These are phyloP conservation scores for Champsocephalus esox DNA, from an alignment of 2,797 vertebrate genomes.

Conservation along the genomic window DNA sequence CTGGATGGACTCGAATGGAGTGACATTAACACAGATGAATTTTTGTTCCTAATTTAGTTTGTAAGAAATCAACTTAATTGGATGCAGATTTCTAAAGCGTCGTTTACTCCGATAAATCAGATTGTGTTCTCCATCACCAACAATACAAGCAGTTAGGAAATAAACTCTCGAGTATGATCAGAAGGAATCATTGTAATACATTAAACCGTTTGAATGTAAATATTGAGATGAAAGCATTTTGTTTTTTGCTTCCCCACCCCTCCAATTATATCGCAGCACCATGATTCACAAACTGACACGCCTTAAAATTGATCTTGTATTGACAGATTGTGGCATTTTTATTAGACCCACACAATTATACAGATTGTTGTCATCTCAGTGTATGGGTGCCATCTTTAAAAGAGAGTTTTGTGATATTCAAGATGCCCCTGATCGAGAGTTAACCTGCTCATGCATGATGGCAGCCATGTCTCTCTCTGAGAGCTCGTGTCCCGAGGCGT, in stretches of 20 bases:
- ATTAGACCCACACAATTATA: conserved; percentile 32
- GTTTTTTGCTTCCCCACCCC: too few species aligned
- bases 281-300: neutral
- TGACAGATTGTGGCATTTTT: conserved; percentile 37
- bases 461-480: conserved; percentile 80
- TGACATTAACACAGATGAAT: neutral
- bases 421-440: conserved; percentile 14
- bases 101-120: neutral
- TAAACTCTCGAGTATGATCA: neutral
- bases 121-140: neutral
- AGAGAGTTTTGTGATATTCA: neutral
- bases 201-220: too few species aligned
- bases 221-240: too few species aligned
- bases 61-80: neutral
- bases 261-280: neutral
- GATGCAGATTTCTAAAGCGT: neutral
- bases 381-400: neutral
- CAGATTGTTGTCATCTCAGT: neutral
- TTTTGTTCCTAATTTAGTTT: neutral
- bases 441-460: conserved; percentile 81
- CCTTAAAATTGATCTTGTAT: neutral
- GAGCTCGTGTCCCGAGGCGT: conserved; percentile 77
- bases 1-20: neutral
- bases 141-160: neutral
- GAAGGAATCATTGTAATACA: neutral